Evolutionary conservation across 2,888 invertebrate species (phyloP).

Genomic region (Chloromyia formosa): DNA sequence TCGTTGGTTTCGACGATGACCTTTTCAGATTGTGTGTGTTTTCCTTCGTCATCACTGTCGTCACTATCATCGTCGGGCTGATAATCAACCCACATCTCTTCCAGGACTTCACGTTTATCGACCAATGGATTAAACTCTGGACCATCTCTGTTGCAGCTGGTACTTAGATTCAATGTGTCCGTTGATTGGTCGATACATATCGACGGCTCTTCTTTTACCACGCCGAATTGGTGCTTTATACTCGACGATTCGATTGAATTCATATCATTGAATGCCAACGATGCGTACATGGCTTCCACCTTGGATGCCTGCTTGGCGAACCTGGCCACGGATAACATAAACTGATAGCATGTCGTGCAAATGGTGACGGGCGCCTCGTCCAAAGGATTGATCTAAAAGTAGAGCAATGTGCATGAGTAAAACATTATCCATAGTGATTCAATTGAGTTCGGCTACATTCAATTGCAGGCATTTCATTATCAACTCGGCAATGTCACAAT

Average conservation of each 20-base stretch:
- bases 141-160: not conserved
- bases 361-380: slow-evolving; percentile 44
- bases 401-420: too few relatives aligned
- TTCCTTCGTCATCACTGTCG: not conserved
- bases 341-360: slow-evolving; percentile 46
- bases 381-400: slow-evolving; percentile 44
- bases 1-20: not conserved
- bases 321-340: slow-evolving; percentile 35
- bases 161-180: slow-evolving; percentile 44
- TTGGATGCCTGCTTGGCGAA: slow-evolving; percentile 45
- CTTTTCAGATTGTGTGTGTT: not conserved
- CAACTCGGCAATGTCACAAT: slow-evolving; percentile 39
- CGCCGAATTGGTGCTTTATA: slow-evolving; percentile 44
- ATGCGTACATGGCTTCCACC: slow-evolving; percentile 46
- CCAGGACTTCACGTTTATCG: not conserved
- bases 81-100: not conserved
- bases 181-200: slow-evolving; percentile 40
- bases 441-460: slow-evolving; percentile 36
- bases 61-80: not conserved
- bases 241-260: slow-evolving; percentile 35
- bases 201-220: slow-evolving; percentile 22
- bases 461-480: slow-evolving; percentile 45
- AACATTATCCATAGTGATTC: not conserved
- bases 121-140: slow-evolving; percentile 13
- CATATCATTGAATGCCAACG: slow-evolving; percentile 42